Evolutionary conservation across 2,888 invertebrate species (phyloP).

Genomic region (Flabesymbios commensalis): DNA sequence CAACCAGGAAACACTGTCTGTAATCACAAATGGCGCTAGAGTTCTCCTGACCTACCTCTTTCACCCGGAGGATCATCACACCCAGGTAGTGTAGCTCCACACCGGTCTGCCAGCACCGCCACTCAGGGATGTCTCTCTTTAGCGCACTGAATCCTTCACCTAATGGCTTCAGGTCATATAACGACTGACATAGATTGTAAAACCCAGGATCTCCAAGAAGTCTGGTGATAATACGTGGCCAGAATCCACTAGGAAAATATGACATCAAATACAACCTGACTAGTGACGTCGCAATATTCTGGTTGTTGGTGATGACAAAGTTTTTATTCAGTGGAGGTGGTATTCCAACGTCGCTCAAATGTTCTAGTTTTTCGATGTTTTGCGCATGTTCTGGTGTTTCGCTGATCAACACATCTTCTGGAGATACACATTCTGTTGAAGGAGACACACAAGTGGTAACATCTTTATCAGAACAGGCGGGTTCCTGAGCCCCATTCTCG

Average conservation of each 20-base stretch:
- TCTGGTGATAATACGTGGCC: constrained; percentile 92
- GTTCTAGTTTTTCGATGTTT: too few relatives aligned
- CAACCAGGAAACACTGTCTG: constrained; percentile 57
- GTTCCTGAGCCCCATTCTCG: neutral
- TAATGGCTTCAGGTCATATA: constrained; percentile 29
- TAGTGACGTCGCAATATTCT: constrained; percentile 33
- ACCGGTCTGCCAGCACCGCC: constrained; percentile 94
- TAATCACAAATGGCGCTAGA: constrained; percentile 65
- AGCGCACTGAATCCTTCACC: neutral
- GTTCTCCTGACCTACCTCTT: constrained; percentile 74
- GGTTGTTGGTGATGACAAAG: constrained; percentile 7
- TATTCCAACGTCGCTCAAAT: neutral
- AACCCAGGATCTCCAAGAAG: constrained; percentile 77
- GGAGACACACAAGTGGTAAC: too few relatives aligned
- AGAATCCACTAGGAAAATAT: constrained; percentile 97
- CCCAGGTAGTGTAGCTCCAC: constrained; percentile 82
- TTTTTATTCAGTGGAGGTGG: neutral
- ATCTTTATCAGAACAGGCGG: too few relatives aligned
- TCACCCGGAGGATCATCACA: constrained; percentile 78
- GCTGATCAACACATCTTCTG: too few relatives aligned
- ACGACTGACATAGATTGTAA: constrained; percentile 60
- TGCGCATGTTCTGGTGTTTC: too few relatives aligned
- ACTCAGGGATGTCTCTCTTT: constrained; percentile 55
- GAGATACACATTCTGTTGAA: too few relatives aligned
- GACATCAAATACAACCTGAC: constrained; percentile 72